Conservation (phyloP, 1,140 invertebrate species). For the Ctenoplectra terminalis region DNA sequence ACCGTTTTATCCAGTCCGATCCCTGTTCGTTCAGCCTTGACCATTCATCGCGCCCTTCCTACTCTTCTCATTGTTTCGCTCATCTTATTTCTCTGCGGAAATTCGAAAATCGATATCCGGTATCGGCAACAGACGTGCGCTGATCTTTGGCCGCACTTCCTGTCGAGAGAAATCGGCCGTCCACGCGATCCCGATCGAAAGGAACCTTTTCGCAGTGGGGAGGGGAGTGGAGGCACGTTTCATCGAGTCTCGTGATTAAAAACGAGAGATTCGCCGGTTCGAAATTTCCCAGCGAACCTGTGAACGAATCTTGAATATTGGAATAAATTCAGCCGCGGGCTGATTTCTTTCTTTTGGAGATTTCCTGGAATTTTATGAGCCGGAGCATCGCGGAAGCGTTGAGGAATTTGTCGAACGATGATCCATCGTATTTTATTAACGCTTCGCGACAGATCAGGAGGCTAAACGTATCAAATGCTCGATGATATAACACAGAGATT, state of each 20-base stretch:
- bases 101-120: constrained; percentile 30
- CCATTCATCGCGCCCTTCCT: too few relatives aligned
- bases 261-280: background rate
- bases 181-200: background rate
- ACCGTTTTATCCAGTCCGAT: background rate
- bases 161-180: background rate
- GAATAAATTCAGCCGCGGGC: background rate
- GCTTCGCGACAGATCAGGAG: background rate
- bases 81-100: background rate
- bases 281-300: background rate
- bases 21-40: background rate
- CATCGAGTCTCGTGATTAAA: background rate
- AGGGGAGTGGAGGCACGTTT: too few relatives aligned
- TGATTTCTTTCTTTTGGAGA: background rate
- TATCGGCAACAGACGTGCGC: background rate
- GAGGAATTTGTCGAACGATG: background rate
- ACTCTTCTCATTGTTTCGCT: background rate
- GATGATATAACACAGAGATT: too few relatives aligned
- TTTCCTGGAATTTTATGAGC: background rate
- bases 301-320: too few relatives aligned
- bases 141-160: background rate
- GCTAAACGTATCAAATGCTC: too few relatives aligned
- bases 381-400: background rate
- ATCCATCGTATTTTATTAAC: background rate
- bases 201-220: too few relatives aligned